Evolutionary conservation across 2,888 invertebrate genomes (phyloP).

Genomic region (Patella pellucida): DNA sequence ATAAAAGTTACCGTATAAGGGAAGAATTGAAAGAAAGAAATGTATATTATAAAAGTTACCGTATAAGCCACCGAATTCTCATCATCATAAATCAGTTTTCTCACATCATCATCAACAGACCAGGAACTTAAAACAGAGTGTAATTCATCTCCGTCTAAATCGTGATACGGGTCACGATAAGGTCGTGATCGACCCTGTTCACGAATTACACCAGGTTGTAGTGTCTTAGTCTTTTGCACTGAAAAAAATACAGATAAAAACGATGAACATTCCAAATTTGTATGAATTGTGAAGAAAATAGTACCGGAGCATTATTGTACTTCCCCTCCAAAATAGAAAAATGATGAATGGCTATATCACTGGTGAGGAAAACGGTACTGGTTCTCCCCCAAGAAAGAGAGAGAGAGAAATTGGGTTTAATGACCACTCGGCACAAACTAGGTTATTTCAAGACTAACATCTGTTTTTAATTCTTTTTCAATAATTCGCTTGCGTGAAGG

Average conservation of each 20-base stretch:
- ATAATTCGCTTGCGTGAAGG: too few species aligned
- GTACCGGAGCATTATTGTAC: too few species aligned
- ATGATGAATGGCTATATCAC: too few species aligned
- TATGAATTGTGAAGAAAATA: too few species aligned
- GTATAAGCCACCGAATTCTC: slow-evolving; percentile 30
- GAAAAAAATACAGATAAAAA: slow-evolving; percentile 3
- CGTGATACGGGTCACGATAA: slow-evolving; percentile 59
- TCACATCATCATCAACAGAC: slow-evolving; percentile 62
- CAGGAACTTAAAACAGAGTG: slow-evolving; percentile 61
- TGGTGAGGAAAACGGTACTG: too few species aligned
- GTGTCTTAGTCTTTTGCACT: slow-evolving; percentile 20
- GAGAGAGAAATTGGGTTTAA: too few species aligned
- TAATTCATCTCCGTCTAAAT: slow-evolving; percentile 41
- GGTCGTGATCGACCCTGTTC: slow-evolving; percentile 49
- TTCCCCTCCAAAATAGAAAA: too few species aligned
- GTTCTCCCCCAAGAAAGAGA: too few species aligned
- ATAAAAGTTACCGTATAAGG: slow-evolving; percentile 18
- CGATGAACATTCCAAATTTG: too few species aligned
- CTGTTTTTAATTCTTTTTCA: too few species aligned
- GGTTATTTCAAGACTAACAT: too few species aligned
- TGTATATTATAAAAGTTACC: slow-evolving; percentile 15
- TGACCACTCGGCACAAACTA: too few species aligned
- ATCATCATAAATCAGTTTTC: slow-evolving; percentile 60
- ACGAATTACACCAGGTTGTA: slow-evolving; percentile 16
- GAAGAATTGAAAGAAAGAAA: neutral